A percentile compares a stretch with the other conserved stretches of the same genome.
Evolutionary conservation across 2,888 invertebrate genomes (phyloP).

Genomic region (Archips crataeganus): DNA sequence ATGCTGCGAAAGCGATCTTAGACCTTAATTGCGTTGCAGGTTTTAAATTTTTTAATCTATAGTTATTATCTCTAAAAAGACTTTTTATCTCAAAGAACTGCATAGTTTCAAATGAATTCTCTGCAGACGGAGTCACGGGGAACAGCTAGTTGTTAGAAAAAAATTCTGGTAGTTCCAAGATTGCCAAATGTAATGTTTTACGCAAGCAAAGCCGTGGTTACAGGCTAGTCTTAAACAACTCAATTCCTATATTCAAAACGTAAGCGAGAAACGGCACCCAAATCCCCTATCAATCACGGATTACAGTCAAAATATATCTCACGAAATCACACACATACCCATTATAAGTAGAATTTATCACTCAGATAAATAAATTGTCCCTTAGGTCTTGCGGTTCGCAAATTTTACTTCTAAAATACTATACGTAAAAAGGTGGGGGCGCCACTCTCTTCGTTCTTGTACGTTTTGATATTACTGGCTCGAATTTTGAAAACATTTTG

Average conservation of each 20-base stretch:
- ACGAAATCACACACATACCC: constrained; percentile 27
- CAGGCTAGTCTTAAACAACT: background rate
- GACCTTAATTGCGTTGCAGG: no score
- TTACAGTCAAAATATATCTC: constrained; percentile 27
- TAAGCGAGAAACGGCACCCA: constrained; percentile 11
- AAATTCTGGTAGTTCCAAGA: no score
- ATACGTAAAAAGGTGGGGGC: background rate
- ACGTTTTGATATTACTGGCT: background rate
- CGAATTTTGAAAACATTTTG: no score
- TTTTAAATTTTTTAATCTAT: no score
- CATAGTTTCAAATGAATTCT: no score
- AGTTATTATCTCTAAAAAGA: no score
- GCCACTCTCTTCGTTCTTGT: background rate
- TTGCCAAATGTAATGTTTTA: no score
- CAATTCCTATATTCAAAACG: constrained; percentile 24
- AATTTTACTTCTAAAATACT: constrained; percentile 23
- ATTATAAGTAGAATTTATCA: constrained; percentile 36
- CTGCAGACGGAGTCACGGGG: no score
- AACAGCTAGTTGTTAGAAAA: no score
- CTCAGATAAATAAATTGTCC: constrained; percentile 35
- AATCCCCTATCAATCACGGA: constrained; percentile 36
- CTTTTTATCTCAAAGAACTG: no score
- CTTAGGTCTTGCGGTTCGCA: constrained; percentile 21
- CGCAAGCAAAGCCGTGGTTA: no score
- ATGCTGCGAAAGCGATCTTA: no score